Evolutionary conservation across 2,113 vertebrate species (phyloP).

Genomic region (Bucco capensis): DNA sequence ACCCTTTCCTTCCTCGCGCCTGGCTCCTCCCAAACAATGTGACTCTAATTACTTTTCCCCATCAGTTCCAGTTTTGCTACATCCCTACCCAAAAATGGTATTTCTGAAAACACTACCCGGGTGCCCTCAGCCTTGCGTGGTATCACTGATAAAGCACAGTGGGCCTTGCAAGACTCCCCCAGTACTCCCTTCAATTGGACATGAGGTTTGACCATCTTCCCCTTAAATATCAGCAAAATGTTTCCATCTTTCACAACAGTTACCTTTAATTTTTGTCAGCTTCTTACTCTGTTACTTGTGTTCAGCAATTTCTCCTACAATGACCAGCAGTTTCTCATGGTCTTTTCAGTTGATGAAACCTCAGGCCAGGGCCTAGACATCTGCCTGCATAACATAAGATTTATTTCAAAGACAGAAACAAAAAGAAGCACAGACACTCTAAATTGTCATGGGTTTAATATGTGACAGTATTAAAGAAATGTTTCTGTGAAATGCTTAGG

Average conservation of each 20-base stretch:
- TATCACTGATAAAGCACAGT: neutral
- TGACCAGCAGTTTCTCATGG: neutral
- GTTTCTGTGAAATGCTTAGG: fast-evolving
- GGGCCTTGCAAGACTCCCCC: neutral
- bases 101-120: neutral
- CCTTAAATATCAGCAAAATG: neutral
- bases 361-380: neutral
- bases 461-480: fast-evolving
- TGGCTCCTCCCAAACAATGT: neutral
- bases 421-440: neutral
- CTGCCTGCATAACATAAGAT: neutral
- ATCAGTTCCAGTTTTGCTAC: neutral
- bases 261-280: neutral
- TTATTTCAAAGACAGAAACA: neutral
- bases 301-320: fast-evolving
- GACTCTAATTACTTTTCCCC: neutral
- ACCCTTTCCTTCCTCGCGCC: neutral
- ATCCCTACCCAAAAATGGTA: neutral
- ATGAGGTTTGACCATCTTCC: neutral
- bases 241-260: neutral
- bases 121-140: neutral
- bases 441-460: neutral
- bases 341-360: neutral
- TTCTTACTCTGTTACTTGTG: neutral
- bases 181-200: neutral